Evolutionary conservation across 2,888 invertebrate genomes (phyloP).

Genomic region (Brachyptera risi): DNA sequence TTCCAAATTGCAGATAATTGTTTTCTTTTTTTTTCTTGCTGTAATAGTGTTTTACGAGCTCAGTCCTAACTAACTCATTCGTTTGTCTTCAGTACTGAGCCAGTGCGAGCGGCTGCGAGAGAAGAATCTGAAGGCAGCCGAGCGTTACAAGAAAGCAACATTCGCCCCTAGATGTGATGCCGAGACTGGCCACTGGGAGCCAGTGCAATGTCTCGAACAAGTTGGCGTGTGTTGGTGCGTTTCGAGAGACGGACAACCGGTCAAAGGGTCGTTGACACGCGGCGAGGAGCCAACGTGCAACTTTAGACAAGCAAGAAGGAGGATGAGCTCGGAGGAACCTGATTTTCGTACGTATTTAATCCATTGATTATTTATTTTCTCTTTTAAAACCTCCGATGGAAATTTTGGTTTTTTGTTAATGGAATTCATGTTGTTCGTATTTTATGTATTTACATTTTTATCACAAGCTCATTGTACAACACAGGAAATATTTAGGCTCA

Average conservation of each 20-base stretch:
- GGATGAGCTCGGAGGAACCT: slow-evolving; percentile 46
- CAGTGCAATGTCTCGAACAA: slow-evolving; percentile 73
- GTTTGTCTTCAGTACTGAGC: slow-evolving; percentile 56
- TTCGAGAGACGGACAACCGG: slow-evolving; percentile 71
- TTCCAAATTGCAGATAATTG: too few relatives aligned
- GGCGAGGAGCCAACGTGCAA: slow-evolving; percentile 74
- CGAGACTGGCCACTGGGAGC: slow-evolving; percentile 70
- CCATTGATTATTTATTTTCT: too few relatives aligned
- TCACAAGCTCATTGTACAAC: too few relatives aligned
- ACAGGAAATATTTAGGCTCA: too few relatives aligned
- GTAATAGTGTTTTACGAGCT: too few relatives aligned
- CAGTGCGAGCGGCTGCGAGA: slow-evolving; percentile 76
- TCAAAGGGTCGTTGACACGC: slow-evolving; percentile 74
- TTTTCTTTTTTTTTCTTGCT: too few relatives aligned
- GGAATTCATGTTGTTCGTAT: too few relatives aligned
- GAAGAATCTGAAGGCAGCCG: slow-evolving; percentile 68
- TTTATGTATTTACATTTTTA: too few relatives aligned
- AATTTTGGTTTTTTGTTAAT: too few relatives aligned
- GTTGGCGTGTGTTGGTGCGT: slow-evolving; percentile 87
- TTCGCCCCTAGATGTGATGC: slow-evolving; percentile 75
- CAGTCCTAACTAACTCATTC: neutral
- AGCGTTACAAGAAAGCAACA: slow-evolving; percentile 66
- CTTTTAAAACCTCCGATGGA: too few relatives aligned
- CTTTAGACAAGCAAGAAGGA: slow-evolving; percentile 69
- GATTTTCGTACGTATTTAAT: slow-evolving; percentile 54